Base-by-base conservation (phyloP, 1,140 invertebrate species). In the Tachypleus tridentatus region DNA sequence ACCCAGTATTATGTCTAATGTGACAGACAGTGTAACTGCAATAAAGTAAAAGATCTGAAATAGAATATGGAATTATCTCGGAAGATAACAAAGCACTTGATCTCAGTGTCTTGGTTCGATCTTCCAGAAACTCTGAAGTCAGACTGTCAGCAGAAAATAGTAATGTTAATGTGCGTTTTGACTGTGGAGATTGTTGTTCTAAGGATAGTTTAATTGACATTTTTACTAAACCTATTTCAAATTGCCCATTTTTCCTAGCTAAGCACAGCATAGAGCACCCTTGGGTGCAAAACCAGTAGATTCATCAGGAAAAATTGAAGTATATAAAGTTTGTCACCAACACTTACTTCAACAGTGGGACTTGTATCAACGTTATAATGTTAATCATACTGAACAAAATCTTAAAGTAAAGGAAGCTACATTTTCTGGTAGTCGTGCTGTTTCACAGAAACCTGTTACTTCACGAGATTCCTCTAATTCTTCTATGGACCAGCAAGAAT, bases 271-370 rank as follows among this genome's bases (percentile, higher is more conserved):
- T 80, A 87, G 88, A 3, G 81, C 89, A 59, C 89, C 89, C 11
- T 83, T 86, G 60, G 82, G 87, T 69, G 90, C 88, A 47, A 81
- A 88, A 61, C 89, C 89, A 9, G 91, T 91, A 81, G 89, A 92
- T 78, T 86, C 87, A 61, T 82, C 84, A 10, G 77, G 77, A 47
- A 83, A 84, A 69, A 87, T 93, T 48, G 80, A 82, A 86, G 77
- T 87, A 83, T 93, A 90, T 75, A 79, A 82, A 71, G 83, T 86
- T 63, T 93, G 91, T 76, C 85, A 88, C 73, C 82, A 85, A 73
- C 86, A 90, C 76, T 80, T 93, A 64, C 77, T 90, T 70, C 83
- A 86, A 68, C 90, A 93, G 75, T 93, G 89, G 89, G 84, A 88
- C 70, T 77, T 64, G 4, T 83, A 81, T 66, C 76, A 81, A 47